Evolutionary conservation across 2,888 invertebrate species (phyloP).

Genomic region (Strigamia maritima): DNA sequence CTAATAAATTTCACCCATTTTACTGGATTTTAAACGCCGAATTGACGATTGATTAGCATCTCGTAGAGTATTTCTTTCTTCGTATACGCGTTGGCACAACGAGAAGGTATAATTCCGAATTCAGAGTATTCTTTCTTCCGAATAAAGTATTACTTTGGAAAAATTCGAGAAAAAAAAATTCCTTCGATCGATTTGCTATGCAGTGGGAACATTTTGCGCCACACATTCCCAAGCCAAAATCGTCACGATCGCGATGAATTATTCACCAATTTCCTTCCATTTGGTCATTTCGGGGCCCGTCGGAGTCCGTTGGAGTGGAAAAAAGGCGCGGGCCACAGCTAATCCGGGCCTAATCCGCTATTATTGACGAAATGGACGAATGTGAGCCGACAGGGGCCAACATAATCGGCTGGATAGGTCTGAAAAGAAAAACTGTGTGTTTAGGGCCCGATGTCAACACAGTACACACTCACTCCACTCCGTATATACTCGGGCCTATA

Average conservation of each 20-base stretch:
- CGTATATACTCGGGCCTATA: background rate
- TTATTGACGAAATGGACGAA: background rate
- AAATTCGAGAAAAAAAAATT: background rate
- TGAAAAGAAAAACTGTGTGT: constrained; percentile 20
- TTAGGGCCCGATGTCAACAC: constrained; percentile 12
- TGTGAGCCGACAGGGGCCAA: constrained; percentile 15
- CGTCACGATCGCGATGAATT: constrained; percentile 5
- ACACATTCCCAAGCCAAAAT: constrained; percentile 9
- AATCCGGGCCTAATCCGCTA: constrained; percentile 6
- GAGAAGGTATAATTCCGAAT: too few species aligned
- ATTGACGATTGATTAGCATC: background rate
- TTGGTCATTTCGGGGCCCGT: too few species aligned
- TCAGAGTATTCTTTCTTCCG: too few species aligned
- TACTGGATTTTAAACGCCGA: background rate
- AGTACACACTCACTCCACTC: too few species aligned
- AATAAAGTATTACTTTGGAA: too few species aligned
- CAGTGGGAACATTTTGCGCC: background rate
- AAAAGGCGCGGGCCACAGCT: background rate
- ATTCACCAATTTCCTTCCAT: background rate
- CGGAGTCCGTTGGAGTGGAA: background rate
- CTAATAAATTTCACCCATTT: background rate
- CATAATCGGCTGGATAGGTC: background rate
- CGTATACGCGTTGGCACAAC: too few species aligned
- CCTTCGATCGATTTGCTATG: background rate
- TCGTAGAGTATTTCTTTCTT: background rate